Conservation (phyloP, 2,888 invertebrate genomes). For the Dilophus febrilis region DNA sequence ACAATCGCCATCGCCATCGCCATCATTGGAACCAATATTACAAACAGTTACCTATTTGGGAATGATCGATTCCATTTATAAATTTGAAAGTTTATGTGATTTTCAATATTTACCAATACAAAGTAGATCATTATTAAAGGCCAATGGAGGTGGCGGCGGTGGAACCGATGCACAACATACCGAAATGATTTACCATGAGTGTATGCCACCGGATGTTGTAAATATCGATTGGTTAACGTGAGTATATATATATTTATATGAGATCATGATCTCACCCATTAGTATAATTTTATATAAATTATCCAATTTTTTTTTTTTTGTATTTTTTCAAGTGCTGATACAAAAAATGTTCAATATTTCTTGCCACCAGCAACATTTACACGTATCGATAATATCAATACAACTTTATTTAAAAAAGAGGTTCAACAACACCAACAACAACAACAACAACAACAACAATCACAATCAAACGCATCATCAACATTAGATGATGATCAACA, state of each 20-base stretch:
- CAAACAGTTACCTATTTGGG: conserved; percentile 32
- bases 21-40: conserved; percentile 20
- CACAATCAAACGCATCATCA: too few relatives aligned
- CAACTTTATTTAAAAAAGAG: conserved; percentile 25
- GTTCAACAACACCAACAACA: too few relatives aligned
- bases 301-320: conserved; percentile 4
- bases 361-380: conserved; percentile 65
- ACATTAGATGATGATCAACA: conserved; percentile 25
- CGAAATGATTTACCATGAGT: conserved; percentile 42
- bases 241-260: conserved; percentile 12
- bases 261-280: not conserved
- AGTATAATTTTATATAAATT: conserved; percentile 1
- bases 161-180: conserved; percentile 29
- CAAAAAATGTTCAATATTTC: conserved; percentile 35
- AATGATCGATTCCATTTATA: conserved; percentile 38
- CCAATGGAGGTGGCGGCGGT: too few relatives aligned
- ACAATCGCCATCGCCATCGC: conserved; percentile 20
- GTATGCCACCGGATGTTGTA: conserved; percentile 39
- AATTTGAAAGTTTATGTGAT: conserved; percentile 62
- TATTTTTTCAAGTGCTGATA: conserved; percentile 9
- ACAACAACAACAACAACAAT: too few relatives aligned
- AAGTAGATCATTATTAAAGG: too few relatives aligned
- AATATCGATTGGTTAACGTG: conserved; percentile 40
- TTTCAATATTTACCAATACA: conserved; percentile 87
- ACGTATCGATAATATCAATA: conserved; percentile 46